phyloP scores from a whole-genome alignment of 2,797 vertebrate species.

The Picus viridis region DNA sequence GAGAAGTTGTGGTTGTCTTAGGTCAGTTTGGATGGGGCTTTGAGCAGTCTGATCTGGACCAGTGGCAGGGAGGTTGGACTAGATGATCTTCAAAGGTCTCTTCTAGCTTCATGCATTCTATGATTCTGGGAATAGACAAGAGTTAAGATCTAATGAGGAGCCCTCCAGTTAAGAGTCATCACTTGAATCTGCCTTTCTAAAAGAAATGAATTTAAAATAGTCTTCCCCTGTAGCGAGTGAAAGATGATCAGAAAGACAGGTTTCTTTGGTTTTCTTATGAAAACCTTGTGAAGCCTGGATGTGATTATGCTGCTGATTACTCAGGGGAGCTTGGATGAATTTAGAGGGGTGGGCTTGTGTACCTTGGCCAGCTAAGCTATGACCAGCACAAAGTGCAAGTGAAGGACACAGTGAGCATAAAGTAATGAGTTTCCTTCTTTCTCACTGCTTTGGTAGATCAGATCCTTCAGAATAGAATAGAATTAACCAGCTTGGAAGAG shows the following conservation, averaged over 20 bases:
- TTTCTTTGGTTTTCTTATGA: background rate
- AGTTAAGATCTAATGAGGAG: background rate
- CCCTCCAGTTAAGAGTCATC: background rate
- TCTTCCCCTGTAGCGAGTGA: background rate
- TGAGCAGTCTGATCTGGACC: background rate
- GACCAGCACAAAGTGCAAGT: background rate
- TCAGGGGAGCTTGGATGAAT: background rate
- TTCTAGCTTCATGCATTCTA: background rate
- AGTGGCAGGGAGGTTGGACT: accelerated
- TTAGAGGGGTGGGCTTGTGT: background rate
- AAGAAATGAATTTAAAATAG: background rate
- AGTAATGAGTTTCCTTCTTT: background rate
- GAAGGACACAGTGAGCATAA: background rate
- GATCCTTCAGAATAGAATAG: background rate
- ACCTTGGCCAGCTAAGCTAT: too few species aligned
- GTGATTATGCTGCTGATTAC: background rate
- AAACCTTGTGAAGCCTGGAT: background rate
- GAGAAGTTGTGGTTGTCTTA: too few species aligned
- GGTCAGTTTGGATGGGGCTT: background rate
- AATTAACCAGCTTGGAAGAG: too few species aligned
- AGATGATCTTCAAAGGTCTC: background rate
- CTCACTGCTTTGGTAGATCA: accelerated
- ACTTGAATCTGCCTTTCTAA: background rate
- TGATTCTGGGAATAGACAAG: background rate
- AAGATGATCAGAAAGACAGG: background rate